phyloP scores from a whole-genome alignment of 1,140 invertebrate genomes.

The Drosophila sp. region DNA sequence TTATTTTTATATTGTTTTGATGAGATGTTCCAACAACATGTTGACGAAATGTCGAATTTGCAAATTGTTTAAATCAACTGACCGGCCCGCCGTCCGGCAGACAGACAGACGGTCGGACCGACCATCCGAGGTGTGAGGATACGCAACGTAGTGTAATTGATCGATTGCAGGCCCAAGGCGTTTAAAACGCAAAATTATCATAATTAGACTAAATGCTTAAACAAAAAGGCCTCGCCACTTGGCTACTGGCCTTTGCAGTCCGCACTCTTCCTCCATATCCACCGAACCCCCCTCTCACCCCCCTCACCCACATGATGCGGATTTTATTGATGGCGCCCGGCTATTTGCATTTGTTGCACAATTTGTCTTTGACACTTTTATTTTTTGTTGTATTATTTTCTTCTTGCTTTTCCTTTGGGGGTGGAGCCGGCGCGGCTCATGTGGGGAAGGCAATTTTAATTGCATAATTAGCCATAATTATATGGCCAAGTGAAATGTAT shows the following conservation, averaged over 20 bases:
- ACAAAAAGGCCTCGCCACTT: slow-evolving; percentile 28
- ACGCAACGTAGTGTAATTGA: slow-evolving; percentile 63
- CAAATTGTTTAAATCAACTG: slow-evolving; percentile 76
- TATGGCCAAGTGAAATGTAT: slow-evolving; percentile 22
- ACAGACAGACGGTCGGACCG: background rate
- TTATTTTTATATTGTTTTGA: slow-evolving; percentile 81
- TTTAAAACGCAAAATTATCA: slow-evolving; percentile 65
- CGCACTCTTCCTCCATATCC: background rate
- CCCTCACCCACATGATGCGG: background rate
- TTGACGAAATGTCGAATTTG: slow-evolving; percentile 81
- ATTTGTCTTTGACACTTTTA: slow-evolving; percentile 24
- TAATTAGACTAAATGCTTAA: slow-evolving; percentile 76
- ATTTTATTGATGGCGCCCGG: slow-evolving; percentile 39
- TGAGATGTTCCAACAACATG: slow-evolving; percentile 78
- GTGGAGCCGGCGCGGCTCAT: too few species aligned
- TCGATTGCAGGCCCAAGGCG: slow-evolving; percentile 72
- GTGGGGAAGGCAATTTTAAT: slow-evolving; percentile 6
- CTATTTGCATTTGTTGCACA: slow-evolving; percentile 24
- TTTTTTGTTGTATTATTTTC: background rate
- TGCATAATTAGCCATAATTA: slow-evolving; percentile 27
- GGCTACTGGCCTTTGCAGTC: slow-evolving; percentile 9
- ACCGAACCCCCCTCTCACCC: background rate
- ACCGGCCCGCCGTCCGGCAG: background rate
- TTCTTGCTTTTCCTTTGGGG: background rate
- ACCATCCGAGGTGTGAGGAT: slow-evolving; percentile 5